Conservation (phyloP, 1,140 invertebrate species). For the Meloidogyne chitwoodi region DNA sequence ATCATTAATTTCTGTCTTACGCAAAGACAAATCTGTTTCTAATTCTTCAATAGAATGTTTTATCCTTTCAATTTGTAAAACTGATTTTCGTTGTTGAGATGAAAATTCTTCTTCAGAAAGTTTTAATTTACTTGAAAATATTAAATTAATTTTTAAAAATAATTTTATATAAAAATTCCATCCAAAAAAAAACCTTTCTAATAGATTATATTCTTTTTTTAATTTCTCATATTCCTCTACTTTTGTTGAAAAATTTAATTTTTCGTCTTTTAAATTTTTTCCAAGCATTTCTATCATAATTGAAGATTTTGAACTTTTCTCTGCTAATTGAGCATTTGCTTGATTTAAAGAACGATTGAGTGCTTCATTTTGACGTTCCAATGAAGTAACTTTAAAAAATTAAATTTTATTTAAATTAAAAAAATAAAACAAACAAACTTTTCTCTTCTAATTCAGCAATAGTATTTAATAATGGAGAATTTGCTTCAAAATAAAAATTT, state of each 20-base stretch:
- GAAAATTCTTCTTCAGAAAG: neutral
- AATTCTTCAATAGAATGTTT: neutral
- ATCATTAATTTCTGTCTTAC: neutral
- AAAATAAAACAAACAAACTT: neutral
- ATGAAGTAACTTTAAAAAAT: neutral
- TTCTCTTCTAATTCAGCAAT: constrained; percentile 25
- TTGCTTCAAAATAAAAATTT: constrained; percentile 19
- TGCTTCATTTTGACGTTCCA: constrained; percentile 30
- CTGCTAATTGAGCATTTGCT: neutral
- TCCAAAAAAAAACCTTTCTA: neutral
- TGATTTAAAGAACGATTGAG: neutral
- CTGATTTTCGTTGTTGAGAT: neutral
- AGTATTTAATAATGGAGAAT: constrained; percentile 22
- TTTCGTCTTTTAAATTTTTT: constrained; percentile 12
- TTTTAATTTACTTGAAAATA: constrained; percentile 6
- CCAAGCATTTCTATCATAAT: neutral
- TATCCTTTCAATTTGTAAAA: neutral
- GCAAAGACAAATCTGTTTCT: neutral
- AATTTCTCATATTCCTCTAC: neutral
- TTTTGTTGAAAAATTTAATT: constrained; percentile 2
- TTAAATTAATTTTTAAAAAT: neutral
- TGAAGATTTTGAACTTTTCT: constrained; percentile 2
- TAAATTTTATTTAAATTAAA: neutral
- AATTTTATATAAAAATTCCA: neutral
- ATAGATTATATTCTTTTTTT: neutral